Conservation (phyloP, 2,113 vertebrate species). For the Dissostichus mawsoni region DNA sequence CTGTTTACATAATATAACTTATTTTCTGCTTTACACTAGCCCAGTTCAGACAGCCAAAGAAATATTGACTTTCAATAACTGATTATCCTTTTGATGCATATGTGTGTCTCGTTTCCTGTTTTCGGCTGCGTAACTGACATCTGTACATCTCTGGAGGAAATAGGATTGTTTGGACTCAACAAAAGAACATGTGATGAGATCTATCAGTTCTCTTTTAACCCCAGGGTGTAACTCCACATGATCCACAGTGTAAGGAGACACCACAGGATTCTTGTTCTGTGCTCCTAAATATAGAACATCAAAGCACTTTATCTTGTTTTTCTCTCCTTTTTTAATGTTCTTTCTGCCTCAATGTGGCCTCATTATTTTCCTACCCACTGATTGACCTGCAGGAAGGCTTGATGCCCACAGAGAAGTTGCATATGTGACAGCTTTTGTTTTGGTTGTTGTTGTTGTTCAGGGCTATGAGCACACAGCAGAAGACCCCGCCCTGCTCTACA, state of each 20-base stretch:
- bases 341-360: background rate
- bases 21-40: background rate
- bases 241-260: background rate
- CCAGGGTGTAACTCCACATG: background rate
- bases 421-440: background rate
- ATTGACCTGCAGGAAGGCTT: background rate
- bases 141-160: background rate
- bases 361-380: background rate
- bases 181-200: background rate
- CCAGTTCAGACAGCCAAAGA: background rate
- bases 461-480: constrained; percentile 98
- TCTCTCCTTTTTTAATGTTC: background rate
- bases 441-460: constrained; percentile 71
- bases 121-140: background rate
- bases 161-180: background rate
- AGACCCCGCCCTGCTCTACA: constrained; percentile 93
- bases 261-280: background rate
- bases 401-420: background rate
- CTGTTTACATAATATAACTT: too few relatives aligned
- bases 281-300: too few relatives aligned
- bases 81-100: too few relatives aligned
- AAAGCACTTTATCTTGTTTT: background rate
- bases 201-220: constrained; percentile 18
- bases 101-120: background rate
- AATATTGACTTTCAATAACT: background rate